Conservation (phyloP, 2,888 invertebrate genomes). For the Macrosoma leucophasiata region DNA sequence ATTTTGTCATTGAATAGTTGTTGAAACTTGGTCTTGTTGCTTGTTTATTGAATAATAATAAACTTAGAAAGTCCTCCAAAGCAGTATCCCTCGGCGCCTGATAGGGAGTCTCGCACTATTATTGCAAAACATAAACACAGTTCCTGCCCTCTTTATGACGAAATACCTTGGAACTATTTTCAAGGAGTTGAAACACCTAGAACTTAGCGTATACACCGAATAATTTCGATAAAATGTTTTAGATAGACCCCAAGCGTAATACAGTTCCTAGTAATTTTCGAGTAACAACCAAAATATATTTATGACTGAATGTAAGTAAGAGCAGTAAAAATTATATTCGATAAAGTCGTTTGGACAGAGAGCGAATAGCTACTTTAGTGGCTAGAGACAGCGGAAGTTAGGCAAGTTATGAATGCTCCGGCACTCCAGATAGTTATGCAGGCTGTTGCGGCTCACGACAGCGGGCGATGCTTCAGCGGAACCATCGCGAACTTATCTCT, state of each 20-base stretch:
- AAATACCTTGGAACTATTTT: no score
- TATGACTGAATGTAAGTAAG: neutral
- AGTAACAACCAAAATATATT: constrained; percentile 26
- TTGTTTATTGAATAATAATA: no score
- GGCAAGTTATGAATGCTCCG: constrained; percentile 45
- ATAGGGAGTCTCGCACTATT: no score
- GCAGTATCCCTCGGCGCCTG: no score
- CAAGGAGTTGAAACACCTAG: no score
- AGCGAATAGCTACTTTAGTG: constrained; percentile 39
- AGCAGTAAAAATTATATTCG: neutral
- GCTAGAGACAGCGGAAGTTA: constrained; percentile 39
- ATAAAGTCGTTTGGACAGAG: neutral
- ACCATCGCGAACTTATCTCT: constrained; percentile 48
- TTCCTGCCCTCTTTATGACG: no score
- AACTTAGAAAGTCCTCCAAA: no score
- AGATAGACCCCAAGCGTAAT: constrained; percentile 32
- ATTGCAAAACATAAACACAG: no score
- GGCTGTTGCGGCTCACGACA: constrained; percentile 36
- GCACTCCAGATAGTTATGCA: constrained; percentile 53
- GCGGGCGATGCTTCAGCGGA: constrained; percentile 35
- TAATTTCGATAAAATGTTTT: constrained; percentile 5
- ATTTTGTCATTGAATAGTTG: no score
- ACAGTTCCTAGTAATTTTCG: no score
- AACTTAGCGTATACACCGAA: no score
- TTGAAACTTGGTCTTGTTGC: no score